Evolutionary conservation across 2,888 invertebrate genomes (phyloP).

Genomic region (Diarsia rubi): DNA sequence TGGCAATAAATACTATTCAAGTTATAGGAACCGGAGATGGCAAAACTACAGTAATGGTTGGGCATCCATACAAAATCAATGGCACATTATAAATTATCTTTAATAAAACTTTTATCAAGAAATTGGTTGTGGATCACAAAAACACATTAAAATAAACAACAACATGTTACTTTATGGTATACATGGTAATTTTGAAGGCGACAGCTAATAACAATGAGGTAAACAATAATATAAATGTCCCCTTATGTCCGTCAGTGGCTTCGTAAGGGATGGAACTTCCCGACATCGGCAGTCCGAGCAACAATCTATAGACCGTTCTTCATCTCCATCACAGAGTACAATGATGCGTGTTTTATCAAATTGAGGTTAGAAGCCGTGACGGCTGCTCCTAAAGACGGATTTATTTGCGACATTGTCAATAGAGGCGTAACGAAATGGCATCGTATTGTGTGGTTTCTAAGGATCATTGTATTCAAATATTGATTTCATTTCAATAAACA

Average conservation of each 20-base stretch:
- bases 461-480: not conserved
- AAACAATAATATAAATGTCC: slow-evolving; percentile 56
- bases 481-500: not conserved
- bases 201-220: slow-evolving; percentile 46
- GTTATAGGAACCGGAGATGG: not conserved
- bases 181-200: no score
- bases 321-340: slow-evolving; percentile 36
- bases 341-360: slow-evolving; percentile 30
- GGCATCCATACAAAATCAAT: not conserved
- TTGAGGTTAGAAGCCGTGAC: slow-evolving; percentile 32
- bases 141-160: slow-evolving; percentile 13
- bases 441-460: not conserved
- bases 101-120: not conserved
- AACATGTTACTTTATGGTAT: slow-evolving; percentile 18
- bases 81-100: not conserved
- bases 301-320: slow-evolving; percentile 46
- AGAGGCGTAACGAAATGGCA: slow-evolving; percentile 9
- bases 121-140: not conserved
- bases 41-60: not conserved
- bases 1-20: not conserved
- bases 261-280: slow-evolving; percentile 11
- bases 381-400: slow-evolving; percentile 13
- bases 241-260: slow-evolving; percentile 20
- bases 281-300: slow-evolving; percentile 17
- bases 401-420: slow-evolving; percentile 39